These are phyloP conservation scores for Melitaea athalia DNA, from an alignment of 2,888 invertebrate genomes.

Conservation along the genomic window DNA sequence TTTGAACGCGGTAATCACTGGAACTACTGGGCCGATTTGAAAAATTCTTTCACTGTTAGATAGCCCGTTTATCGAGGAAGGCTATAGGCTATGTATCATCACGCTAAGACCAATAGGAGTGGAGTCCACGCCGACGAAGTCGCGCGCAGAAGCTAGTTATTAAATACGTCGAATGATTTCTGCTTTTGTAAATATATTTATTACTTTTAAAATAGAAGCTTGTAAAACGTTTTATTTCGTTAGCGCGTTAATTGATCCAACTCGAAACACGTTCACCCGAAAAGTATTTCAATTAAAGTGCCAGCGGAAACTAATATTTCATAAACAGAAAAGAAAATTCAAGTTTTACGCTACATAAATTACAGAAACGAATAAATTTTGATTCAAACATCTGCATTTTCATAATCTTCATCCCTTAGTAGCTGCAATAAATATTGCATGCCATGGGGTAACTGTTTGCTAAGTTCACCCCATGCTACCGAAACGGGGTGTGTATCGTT, in stretches of 20 bases:
- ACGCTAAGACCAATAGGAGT: no score
- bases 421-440: conserved; percentile 74
- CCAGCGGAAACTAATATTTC: conserved; percentile 6
- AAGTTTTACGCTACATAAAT: conserved; percentile 46
- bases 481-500: conserved; percentile 60
- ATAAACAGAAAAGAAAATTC: conserved; percentile 24
- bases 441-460: conserved; percentile 72
- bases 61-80: no score
- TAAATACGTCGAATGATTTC: no score
- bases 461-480: conserved; percentile 56
- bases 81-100: no score
- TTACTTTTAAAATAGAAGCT: not conserved
- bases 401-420: conserved; percentile 62
- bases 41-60: no score
- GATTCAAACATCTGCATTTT: conserved; percentile 56
- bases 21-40: no score
- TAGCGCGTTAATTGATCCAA: not conserved
- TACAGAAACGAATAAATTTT: conserved; percentile 50
- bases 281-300: conserved; percentile 17
- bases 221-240: not conserved
- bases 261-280: not conserved
- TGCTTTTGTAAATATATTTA: no score
- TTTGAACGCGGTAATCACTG: no score
- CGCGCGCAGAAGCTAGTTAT: no score
- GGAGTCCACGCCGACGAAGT: no score